Evolutionary conservation across 2,113 vertebrate genomes (phyloP).

Genomic region (Thunnus thynnus): DNA sequence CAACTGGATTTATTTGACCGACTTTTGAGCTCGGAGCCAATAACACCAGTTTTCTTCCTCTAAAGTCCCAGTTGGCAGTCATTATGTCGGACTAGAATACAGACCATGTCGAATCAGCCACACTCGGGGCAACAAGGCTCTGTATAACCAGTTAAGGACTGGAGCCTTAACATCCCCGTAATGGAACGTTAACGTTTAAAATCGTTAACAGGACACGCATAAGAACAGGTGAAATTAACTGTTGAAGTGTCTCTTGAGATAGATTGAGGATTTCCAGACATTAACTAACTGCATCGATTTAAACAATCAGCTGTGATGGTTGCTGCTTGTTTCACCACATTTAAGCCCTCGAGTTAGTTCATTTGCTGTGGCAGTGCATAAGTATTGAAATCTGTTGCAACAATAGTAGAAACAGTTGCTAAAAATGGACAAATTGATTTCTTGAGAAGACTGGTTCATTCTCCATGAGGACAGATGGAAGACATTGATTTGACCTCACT

Average conservation of each 20-base stretch:
- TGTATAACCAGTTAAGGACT: slow-evolving; percentile 1
- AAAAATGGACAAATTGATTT: too few species aligned
- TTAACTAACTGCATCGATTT: neutral
- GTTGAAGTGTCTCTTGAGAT: neutral
- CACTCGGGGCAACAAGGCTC: neutral
- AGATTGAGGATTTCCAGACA: neutral
- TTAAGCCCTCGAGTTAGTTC: neutral
- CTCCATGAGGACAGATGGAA: neutral
- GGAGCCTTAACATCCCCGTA: slow-evolving; percentile 1
- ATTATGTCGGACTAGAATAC: slow-evolving; percentile 23
- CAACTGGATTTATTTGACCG: slow-evolving; percentile 7
- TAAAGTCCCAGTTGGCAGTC: neutral
- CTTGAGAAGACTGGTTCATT: neutral
- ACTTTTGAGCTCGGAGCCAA: slow-evolving; percentile 9
- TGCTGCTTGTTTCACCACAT: slow-evolving; percentile 2
- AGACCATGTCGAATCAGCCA: neutral
- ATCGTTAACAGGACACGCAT: slow-evolving; percentile 7
- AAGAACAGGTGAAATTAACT: slow-evolving; percentile 7
- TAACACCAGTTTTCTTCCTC: neutral
- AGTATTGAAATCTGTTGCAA: neutral
- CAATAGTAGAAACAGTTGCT: neutral
- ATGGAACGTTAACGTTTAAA: slow-evolving; percentile 2
- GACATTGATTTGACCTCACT: neutral
- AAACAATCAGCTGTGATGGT: neutral
- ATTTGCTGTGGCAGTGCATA: neutral